Evolutionary conservation across 2,888 invertebrate genomes (phyloP).

Genomic region (Sarcophaga variegata): DNA sequence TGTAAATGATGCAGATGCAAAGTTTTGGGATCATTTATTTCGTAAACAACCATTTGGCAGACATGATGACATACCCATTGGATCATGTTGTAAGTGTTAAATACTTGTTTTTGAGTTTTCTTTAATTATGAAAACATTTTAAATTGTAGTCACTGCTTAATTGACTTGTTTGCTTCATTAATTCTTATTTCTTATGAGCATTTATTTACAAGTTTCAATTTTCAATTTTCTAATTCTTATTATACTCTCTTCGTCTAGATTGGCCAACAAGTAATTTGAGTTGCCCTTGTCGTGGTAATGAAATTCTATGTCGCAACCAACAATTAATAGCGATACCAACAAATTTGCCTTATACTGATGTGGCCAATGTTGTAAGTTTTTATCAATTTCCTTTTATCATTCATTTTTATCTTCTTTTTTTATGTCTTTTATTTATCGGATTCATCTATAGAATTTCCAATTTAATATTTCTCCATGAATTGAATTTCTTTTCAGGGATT

Average conservation of each 20-base stretch:
- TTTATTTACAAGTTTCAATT: background rate
- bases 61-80: slow-evolving; percentile 81
- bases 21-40: slow-evolving; percentile 82
- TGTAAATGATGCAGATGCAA: slow-evolving; percentile 79
- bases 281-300: slow-evolving; percentile 81
- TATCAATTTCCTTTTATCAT: background rate
- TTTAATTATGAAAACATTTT: too few species aligned
- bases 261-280: slow-evolving; percentile 75
- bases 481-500: slow-evolving; percentile 79
- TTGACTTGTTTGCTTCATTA: background rate
- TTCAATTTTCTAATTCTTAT: background rate
- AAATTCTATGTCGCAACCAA: slow-evolving; percentile 81
- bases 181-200: background rate
- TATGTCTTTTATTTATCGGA: background rate
- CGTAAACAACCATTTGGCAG: slow-evolving; percentile 83
- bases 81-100: slow-evolving; percentile 81
- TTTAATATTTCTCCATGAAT: too few species aligned
- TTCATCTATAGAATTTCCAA: background rate
- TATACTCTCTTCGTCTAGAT: slow-evolving; percentile 41
- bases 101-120: background rate
- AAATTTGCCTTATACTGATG: slow-evolving; percentile 78
- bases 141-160: too few species aligned
- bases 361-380: slow-evolving; percentile 82
- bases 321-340: slow-evolving; percentile 79
- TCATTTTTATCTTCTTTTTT: background rate